These are phyloP conservation scores for Rousettus leschenaultii DNA, from an alignment of 2,113 vertebrate species.

Conservation along the genomic window DNA sequence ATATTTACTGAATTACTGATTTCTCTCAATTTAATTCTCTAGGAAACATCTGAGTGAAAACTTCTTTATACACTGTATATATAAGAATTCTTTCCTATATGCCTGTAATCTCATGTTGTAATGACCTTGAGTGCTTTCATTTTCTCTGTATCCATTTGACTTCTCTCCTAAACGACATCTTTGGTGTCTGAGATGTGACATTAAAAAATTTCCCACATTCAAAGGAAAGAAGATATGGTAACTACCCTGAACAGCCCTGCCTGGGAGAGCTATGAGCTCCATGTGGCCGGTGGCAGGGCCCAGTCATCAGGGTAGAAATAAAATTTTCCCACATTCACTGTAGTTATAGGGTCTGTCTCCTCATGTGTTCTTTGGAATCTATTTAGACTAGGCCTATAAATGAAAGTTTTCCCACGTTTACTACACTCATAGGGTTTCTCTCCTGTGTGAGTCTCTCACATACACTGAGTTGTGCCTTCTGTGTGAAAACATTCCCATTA, in stretches of 20 bases:
- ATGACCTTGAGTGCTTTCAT: constrained; percentile 47
- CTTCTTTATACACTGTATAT: constrained; percentile 50
- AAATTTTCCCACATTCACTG: constrained; percentile 21
- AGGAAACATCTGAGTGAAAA: not conserved
- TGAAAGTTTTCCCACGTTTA: constrained; percentile 57
- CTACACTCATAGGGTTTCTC: constrained; percentile 57
- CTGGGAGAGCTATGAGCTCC: too few relatives aligned
- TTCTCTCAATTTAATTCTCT: not conserved
- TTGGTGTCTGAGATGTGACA: not conserved
- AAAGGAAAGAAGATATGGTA: too few relatives aligned
- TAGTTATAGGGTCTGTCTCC: not conserved
- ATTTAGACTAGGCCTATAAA: not conserved
- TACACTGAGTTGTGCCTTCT: constrained; percentile 47
- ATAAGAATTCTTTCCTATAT: constrained; percentile 42
- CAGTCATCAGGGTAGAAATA: too few relatives aligned
- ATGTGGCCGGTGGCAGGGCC: too few relatives aligned
- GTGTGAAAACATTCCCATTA: constrained; percentile 56
- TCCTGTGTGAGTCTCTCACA: constrained; percentile 57
- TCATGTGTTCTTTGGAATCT: not conserved
- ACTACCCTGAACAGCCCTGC: too few relatives aligned
- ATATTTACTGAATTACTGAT: not conserved
- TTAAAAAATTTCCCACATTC: constrained; percentile 48
- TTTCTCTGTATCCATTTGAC: constrained; percentile 33
- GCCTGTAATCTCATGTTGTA: constrained; percentile 47
- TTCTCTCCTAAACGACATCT: not conserved